Conservation (phyloP, 2,113 vertebrate genomes). For the Callionymus lyra region DNA sequence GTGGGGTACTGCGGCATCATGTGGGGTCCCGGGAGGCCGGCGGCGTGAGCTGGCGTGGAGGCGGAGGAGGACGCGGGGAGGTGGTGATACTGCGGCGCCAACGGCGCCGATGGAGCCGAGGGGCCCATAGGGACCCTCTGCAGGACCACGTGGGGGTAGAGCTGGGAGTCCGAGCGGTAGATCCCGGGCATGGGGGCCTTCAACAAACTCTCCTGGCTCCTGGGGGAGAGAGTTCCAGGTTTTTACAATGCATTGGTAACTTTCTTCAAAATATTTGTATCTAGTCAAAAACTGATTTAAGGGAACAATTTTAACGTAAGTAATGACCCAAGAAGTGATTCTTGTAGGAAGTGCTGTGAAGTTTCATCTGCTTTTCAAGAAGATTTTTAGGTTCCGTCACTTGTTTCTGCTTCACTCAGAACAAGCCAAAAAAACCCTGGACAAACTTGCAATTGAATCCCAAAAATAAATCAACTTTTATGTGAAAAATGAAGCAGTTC, state of each 20-base stretch:
- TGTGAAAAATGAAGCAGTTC: no score
- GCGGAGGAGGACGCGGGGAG: slow-evolving; percentile 34
- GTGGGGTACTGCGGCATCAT: slow-evolving; percentile 39
- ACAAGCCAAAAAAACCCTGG: no score
- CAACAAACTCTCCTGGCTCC: slow-evolving; percentile 68
- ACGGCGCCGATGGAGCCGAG: slow-evolving; percentile 38
- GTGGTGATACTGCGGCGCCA: slow-evolving; percentile 25
- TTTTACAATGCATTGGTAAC: not conserved
- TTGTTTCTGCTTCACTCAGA: no score
- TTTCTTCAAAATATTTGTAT: not conserved
- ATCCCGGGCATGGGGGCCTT: slow-evolving; percentile 57
- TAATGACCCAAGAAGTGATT: no score
- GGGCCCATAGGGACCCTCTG: slow-evolving; percentile 63
- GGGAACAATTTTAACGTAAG: no score
- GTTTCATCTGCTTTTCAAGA: no score
- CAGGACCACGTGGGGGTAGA: slow-evolving; percentile 63
- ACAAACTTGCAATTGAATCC: no score
- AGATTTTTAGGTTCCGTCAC: no score
- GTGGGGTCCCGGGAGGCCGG: slow-evolving; percentile 24
- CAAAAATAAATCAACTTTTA: no score
- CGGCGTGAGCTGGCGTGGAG: slow-evolving; percentile 19
- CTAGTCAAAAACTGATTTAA: no score
- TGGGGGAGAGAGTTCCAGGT: slow-evolving; percentile 11
- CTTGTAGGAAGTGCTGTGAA: no score
- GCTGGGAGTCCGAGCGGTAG: slow-evolving; percentile 58